phyloP scores from a whole-genome alignment of 2,113 vertebrate species.

The Brachypodius melanocephalos region DNA sequence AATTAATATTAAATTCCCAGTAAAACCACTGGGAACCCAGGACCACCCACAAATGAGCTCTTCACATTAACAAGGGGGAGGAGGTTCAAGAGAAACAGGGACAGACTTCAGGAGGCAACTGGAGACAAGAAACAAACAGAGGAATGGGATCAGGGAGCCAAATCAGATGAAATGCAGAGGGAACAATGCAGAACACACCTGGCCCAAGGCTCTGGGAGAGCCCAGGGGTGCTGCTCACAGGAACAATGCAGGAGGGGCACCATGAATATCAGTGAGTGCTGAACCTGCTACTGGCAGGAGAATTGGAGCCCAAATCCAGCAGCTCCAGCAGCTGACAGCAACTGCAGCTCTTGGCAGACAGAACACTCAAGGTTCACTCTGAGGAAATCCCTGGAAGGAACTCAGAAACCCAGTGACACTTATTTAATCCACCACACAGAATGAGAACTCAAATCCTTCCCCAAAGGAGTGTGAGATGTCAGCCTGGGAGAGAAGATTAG shows the following conservation, averaged over 20 bases:
- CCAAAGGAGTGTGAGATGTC: neutral
- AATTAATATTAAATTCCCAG: neutral
- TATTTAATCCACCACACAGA: neutral
- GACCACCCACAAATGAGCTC: neutral
- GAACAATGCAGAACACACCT: neutral
- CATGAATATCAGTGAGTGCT: fast-evolving
- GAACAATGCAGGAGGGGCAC: fast-evolving
- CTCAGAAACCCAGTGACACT: neutral
- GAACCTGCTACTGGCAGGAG: neutral
- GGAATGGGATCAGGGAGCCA: neutral
- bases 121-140: neutral
- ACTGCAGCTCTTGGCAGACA: neutral
- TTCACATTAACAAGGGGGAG: neutral
- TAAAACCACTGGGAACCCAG: neutral
- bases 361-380: neutral
- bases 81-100: neutral
- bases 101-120: neutral
- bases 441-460: neutral
- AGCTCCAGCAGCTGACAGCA: neutral
- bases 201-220: neutral
- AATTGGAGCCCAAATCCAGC: neutral
- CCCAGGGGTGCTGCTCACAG: neutral
- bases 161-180: neutral
- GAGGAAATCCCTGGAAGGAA: neutral
- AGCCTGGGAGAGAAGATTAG: neutral